Evolutionary conservation across 2,797 vertebrate genomes (phyloP).

Genomic region (Pachyuromys duprasi): DNA sequence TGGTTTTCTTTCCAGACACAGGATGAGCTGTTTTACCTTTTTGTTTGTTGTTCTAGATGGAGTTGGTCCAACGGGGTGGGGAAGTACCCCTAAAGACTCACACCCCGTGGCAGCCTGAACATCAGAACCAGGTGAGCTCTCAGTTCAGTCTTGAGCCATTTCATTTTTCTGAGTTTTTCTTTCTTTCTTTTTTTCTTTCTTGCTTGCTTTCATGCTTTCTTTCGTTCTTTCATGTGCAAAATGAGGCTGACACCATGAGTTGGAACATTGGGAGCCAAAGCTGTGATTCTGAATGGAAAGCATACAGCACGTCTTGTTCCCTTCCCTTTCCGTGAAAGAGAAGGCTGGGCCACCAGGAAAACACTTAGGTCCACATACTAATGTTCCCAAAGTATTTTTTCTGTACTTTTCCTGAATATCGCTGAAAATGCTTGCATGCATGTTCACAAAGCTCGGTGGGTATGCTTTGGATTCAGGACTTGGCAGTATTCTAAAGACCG

Average conservation of each 20-base stretch:
- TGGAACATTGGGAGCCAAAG: not conserved
- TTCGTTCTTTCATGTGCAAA: not conserved
- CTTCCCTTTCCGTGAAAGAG: not conserved
- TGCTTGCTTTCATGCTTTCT: too few species aligned
- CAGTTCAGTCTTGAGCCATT: not conserved
- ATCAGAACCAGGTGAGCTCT: not conserved
- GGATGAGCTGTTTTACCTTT: not conserved
- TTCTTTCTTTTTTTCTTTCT: not conserved
- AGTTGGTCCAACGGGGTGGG: not conserved
- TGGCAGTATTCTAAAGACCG: not conserved
- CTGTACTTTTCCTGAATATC: not conserved
- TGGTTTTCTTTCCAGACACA: not conserved
- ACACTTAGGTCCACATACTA: not conserved
- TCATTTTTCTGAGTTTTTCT: not conserved
- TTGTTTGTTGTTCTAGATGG: not conserved
- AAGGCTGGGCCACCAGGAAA: not conserved
- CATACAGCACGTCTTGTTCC: not conserved
- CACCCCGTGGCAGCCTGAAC: not conserved
- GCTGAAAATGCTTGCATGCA: not conserved
- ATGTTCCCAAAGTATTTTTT: conserved; percentile 22
- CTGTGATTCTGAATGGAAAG: not conserved
- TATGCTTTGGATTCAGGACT: not conserved
- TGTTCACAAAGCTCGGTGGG: not conserved
- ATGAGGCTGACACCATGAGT: not conserved
- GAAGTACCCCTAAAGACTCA: not conserved